These are phyloP conservation scores for Scotopteryx bipunctaria DNA, from an alignment of 2,888 invertebrate species.

Conservation along the genomic window DNA sequence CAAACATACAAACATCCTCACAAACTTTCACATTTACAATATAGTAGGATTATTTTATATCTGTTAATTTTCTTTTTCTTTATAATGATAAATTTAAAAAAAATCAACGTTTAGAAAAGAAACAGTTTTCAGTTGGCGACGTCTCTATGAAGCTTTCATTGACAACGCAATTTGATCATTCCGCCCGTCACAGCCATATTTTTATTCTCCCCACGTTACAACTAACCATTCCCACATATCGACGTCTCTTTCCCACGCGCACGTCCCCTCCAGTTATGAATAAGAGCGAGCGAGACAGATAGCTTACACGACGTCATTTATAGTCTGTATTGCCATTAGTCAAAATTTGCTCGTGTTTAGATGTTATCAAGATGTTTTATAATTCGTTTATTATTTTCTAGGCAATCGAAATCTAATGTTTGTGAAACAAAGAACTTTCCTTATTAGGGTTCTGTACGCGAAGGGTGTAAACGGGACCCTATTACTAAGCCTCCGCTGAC, in stretches of 20 bases:
- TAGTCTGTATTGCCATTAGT: slow-evolving; percentile 29
- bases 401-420: not conserved
- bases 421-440: not conserved
- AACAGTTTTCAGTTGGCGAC: not conserved
- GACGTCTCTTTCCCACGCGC: slow-evolving; percentile 40
- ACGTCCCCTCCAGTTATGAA: slow-evolving; percentile 39
- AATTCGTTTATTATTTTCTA: slow-evolving; percentile 7
- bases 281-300: slow-evolving; percentile 46
- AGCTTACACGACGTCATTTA: slow-evolving; percentile 17
- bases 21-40: too few species aligned
- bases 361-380: slow-evolving; percentile 20
- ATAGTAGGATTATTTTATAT: too few species aligned
- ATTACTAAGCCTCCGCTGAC: too few species aligned
- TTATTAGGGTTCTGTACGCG: not conserved
- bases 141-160: slow-evolving; percentile 34
- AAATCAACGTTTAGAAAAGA: too few species aligned
- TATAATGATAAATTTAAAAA: too few species aligned
- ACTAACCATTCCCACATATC: slow-evolving; percentile 41
- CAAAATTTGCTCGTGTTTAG: slow-evolving; percentile 26
- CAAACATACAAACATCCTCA: too few species aligned
- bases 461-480: too few species aligned
- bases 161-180: slow-evolving; percentile 43
- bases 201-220: slow-evolving; percentile 58
- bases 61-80: too few species aligned
- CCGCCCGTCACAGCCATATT: slow-evolving; percentile 53